phyloP scores from a whole-genome alignment of 2,113 vertebrate species.

The Pipra filicauda region DNA sequence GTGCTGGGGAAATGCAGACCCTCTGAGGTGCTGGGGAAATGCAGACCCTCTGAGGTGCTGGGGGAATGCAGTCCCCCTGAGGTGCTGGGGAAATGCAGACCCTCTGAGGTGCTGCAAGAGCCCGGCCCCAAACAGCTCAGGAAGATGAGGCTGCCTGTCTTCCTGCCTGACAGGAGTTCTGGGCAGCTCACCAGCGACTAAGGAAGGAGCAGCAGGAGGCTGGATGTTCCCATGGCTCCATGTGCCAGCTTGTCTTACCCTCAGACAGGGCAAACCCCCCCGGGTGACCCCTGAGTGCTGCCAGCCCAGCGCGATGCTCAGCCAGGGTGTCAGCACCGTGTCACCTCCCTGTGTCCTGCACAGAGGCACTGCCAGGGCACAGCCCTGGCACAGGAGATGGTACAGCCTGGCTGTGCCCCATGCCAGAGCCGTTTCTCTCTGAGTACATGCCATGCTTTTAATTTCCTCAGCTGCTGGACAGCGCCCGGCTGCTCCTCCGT shows the following conservation, averaged over 20 bases:
- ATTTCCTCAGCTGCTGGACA: not conserved
- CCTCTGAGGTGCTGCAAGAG: not conserved
- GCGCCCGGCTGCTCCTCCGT: not conserved
- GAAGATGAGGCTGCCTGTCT: not conserved
- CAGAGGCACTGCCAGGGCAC: not conserved
- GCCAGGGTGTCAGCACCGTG: fast-evolving
- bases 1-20: not conserved
- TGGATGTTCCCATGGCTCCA: fast-evolving
- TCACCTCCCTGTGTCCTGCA: not conserved
- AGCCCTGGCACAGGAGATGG: not conserved
- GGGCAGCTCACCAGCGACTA: not conserved
- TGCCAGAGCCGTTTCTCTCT: not conserved
- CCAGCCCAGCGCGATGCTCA: fast-evolving
- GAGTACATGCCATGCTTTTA: not conserved
- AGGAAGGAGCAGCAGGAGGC: not conserved
- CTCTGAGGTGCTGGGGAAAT: not conserved
- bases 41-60: not conserved
- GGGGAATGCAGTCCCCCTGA: not conserved
- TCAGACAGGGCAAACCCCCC: not conserved
- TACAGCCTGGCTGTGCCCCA: not conserved
- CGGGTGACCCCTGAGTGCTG: fast-evolving
- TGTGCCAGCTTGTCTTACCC: not conserved
- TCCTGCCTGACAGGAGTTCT: not conserved
- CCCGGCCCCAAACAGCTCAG: not conserved
- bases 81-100: not conserved